Conservation (phyloP, 2,113 vertebrate species). For the Anguilla rostrata region DNA sequence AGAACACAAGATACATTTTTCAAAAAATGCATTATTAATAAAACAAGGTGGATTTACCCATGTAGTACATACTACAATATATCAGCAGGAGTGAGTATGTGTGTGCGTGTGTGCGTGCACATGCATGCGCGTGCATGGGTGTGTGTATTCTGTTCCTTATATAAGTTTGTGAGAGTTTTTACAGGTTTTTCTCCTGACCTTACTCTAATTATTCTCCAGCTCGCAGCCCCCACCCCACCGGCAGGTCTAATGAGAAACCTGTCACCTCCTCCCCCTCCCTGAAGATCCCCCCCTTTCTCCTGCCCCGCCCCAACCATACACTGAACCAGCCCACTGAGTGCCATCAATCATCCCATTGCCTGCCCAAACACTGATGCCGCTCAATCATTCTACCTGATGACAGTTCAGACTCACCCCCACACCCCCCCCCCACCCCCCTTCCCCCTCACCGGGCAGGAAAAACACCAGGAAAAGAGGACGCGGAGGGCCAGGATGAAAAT, state of each 20-base stretch:
- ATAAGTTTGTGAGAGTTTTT: background rate
- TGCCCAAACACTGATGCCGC: slow-evolving; percentile 37
- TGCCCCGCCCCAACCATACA: background rate
- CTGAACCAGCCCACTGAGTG: slow-evolving; percentile 20
- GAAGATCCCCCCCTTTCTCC: background rate
- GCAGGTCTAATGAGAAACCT: slow-evolving; percentile 18
- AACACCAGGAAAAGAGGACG: background rate
- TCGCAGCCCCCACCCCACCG: background rate
- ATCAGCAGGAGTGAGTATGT: background rate
- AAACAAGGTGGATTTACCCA: background rate
- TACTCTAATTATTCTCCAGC: slow-evolving; percentile 17
- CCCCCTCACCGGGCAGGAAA: background rate
- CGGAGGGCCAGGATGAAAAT: background rate
- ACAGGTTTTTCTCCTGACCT: background rate
- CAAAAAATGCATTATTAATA: background rate
- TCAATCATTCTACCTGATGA: slow-evolving; percentile 34
- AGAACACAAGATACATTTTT: background rate
- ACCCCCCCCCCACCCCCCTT: background rate
- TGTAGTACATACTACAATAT: background rate
- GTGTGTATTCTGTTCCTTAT: background rate
- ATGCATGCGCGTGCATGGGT: background rate
- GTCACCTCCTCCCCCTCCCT: background rate
- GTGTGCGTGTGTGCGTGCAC: background rate
- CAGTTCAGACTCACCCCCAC: background rate
- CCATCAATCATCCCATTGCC: slow-evolving; percentile 36